A percentile compares a stretch with the other conserved stretches of the same genome.
These are phyloP conservation scores for Macrobrachium nipponense DNA, from an alignment of 1,140 invertebrate species.

Conservation along the genomic window DNA sequence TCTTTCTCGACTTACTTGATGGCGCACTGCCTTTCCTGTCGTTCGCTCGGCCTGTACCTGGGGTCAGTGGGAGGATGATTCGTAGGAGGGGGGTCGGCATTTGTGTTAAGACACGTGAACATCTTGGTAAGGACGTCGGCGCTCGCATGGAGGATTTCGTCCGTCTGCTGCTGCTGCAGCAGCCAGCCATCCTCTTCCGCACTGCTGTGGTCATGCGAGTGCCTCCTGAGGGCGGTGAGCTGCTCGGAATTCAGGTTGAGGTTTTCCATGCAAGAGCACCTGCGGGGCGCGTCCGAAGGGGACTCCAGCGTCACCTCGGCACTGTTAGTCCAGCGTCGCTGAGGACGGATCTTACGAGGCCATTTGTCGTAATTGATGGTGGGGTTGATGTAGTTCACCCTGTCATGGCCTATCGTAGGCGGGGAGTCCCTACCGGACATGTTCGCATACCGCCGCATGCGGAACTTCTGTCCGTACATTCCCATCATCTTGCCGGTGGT, in stretches of 20 bases:
- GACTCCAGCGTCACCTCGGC: slow-evolving; percentile 42
- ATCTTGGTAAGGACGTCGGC: slow-evolving; percentile 55
- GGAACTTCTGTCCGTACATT: slow-evolving; percentile 63
- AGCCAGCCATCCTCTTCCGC: slow-evolving; percentile 26
- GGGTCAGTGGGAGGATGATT: slow-evolving; percentile 13
- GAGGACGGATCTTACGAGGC: slow-evolving; percentile 59
- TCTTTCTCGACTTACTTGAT: slow-evolving; percentile 30
- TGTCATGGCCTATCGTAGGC: slow-evolving; percentile 64
- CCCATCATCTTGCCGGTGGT: slow-evolving; percentile 60
- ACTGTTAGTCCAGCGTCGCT: slow-evolving; percentile 33
- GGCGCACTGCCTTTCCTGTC: not conserved
- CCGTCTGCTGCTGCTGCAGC: slow-evolving; percentile 38
- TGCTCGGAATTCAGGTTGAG: slow-evolving; percentile 49
- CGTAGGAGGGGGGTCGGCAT: slow-evolving; percentile 38
- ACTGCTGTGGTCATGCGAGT: slow-evolving; percentile 40
- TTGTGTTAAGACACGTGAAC: slow-evolving; percentile 56
- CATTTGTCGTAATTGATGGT: slow-evolving; percentile 66
- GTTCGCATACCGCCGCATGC: slow-evolving; percentile 42
- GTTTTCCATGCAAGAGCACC: slow-evolving; percentile 49
- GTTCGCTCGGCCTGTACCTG: not conserved
- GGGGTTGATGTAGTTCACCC: slow-evolving; percentile 66
- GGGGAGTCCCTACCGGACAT: slow-evolving; percentile 61
- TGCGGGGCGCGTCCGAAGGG: slow-evolving; percentile 30
- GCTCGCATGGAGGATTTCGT: slow-evolving; percentile 39
- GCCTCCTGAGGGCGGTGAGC: slow-evolving; percentile 36